Evolutionary conservation across 1,140 invertebrate species (phyloP).

Genomic region (Sarcophaga peregrina): DNA sequence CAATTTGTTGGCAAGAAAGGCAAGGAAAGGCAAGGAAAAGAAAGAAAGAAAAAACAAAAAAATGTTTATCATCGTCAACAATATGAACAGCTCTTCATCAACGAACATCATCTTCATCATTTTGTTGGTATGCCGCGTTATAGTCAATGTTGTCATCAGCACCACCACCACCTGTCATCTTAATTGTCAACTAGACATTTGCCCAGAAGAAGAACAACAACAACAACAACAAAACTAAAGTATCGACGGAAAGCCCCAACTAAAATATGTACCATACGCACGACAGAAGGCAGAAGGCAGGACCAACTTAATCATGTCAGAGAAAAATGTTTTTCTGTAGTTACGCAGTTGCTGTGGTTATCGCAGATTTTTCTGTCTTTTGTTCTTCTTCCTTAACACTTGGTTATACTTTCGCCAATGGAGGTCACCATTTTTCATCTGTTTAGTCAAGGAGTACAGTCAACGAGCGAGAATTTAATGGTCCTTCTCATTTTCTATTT

Average conservation of each 20-base stretch:
- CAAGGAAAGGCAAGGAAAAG: no score
- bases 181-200: constrained; percentile 19
- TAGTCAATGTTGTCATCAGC: constrained; percentile 5
- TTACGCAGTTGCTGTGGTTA: not conserved
- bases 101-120: not conserved
- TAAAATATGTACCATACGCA: no score
- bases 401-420: not conserved
- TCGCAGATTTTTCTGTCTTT: not conserved
- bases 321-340: not conserved
- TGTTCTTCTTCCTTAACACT: not conserved
- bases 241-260: no score
- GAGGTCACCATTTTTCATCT: not conserved
- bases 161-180: constrained; percentile 15
- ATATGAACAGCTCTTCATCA: no score
- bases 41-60: no score
- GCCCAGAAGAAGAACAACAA: not conserved
- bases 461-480: not conserved
- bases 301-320: constrained; percentile 12
- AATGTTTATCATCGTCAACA: no score
- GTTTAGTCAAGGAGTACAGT: not conserved
- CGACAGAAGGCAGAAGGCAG: no score
- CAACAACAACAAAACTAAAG: not conserved
- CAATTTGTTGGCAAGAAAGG: no score
- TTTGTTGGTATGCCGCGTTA: not conserved
- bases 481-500: constrained; percentile 2